Percentiles rank a stretch among this genome's conserved stretches.
These are phyloP conservation scores for Thecocarcelia acutangulata DNA, from an alignment of 2,888 invertebrate species.

Conservation along the genomic window DNA sequence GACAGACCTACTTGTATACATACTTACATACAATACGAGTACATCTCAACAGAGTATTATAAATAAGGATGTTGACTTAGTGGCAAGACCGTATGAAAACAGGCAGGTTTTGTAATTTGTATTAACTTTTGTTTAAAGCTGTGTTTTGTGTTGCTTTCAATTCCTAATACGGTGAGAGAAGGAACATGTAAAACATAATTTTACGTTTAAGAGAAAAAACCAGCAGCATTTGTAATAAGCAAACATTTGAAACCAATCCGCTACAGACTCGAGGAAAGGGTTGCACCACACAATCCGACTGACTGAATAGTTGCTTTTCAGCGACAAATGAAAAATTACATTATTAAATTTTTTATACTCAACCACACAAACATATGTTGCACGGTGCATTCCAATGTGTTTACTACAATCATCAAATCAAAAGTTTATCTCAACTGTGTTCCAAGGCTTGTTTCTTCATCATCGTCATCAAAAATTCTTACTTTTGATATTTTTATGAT, in stretches of 20 bases:
- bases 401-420: slow-evolving; percentile 53
- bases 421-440: slow-evolving; percentile 56
- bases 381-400: slow-evolving; percentile 21
- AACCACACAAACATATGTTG: not conserved
- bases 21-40: not conserved
- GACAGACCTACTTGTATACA: slow-evolving; percentile 22
- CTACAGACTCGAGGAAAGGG: slow-evolving; percentile 11
- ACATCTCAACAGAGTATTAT: slow-evolving; percentile 52
- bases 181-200: slow-evolving; percentile 43
- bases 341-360: slow-evolving; percentile 21
- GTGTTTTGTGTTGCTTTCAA: slow-evolving; percentile 9
- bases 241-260: slow-evolving; percentile 2
- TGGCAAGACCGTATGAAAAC: slow-evolving; percentile 62
- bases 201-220: slow-evolving; percentile 50
- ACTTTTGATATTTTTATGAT: not conserved
- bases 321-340: slow-evolving; percentile 59
- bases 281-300: not conserved
- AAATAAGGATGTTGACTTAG: slow-evolving; percentile 36
- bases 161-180: slow-evolving; percentile 63
- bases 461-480: slow-evolving; percentile 11
- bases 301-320: slow-evolving; percentile 13
- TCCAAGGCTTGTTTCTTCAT: slow-evolving; percentile 57
- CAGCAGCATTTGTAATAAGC: not conserved
- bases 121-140: not conserved
- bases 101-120: slow-evolving; percentile 61